Percentiles rank a stretch among this genome's conserved stretches.
Evolutionary conservation across 2,113 vertebrate species (phyloP).

Genomic region (Neolamprologus sp.): DNA sequence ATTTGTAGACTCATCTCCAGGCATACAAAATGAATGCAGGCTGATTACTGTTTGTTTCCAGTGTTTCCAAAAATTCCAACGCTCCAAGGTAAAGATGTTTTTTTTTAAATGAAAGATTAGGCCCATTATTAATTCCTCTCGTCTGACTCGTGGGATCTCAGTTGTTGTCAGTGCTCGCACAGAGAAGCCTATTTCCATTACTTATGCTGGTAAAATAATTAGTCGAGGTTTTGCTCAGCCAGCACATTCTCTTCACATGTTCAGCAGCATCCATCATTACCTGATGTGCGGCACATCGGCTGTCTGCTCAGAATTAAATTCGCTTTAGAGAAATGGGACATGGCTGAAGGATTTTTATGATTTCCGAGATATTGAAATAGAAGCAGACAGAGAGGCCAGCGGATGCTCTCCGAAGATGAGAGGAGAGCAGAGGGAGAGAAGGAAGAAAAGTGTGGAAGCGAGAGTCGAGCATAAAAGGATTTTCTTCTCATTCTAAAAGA

Average conservation of each 20-base stretch:
- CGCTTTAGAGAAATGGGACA: slow-evolving; percentile 64
- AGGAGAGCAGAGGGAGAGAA: not conserved
- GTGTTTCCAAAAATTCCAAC: slow-evolving; percentile 8
- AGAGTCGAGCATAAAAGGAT: slow-evolving; percentile 55
- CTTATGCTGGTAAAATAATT: slow-evolving; percentile 51
- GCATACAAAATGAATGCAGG: slow-evolving; percentile 2
- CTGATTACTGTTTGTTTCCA: slow-evolving; percentile 6
- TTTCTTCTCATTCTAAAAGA: slow-evolving; percentile 40
- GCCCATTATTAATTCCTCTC: slow-evolving; percentile 22
- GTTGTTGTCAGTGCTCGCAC: not conserved
- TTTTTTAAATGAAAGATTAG: slow-evolving; percentile 21
- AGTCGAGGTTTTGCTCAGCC: slow-evolving; percentile 42
- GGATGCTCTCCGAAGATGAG: not conserved
- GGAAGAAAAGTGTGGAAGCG: not conserved
- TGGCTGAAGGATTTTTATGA: slow-evolving; percentile 69
- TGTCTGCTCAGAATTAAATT: slow-evolving; percentile 56
- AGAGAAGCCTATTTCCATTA: slow-evolving; percentile 32
- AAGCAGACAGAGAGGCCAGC: slow-evolving; percentile 13
- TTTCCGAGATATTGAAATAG: slow-evolving; percentile 66
- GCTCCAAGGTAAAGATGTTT: slow-evolving; percentile 18
- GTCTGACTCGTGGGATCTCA: not conserved
- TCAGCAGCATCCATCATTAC: slow-evolving; percentile 57
- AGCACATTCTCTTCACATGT: slow-evolving; percentile 49
- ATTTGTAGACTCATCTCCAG: not conserved
- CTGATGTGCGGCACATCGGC: slow-evolving; percentile 43